Evolutionary conservation across 2,888 invertebrate species (phyloP).

Genomic region (Acrobasis consociella): DNA sequence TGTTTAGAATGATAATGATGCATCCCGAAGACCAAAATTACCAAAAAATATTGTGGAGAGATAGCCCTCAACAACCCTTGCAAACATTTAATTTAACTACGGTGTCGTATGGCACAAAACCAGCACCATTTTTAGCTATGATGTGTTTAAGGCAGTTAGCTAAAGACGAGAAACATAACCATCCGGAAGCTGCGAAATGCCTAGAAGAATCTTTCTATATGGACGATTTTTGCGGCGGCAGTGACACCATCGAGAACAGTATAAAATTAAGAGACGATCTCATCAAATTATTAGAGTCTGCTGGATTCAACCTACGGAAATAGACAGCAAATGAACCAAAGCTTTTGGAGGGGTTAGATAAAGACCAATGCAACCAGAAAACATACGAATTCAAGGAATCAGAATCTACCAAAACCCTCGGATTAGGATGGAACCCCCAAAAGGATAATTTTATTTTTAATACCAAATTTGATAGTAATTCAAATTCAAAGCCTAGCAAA

Average conservation of each 20-base stretch:
- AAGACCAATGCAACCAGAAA: too few relatives aligned
- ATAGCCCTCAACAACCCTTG: constrained; percentile 7
- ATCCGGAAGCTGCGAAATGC: constrained; percentile 20
- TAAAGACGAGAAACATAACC: constrained; percentile 23
- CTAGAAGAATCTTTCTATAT: constrained; percentile 16
- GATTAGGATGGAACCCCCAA: constrained; percentile 24
- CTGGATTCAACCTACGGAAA: constrained; percentile 25
- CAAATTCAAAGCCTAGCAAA: constrained; percentile 24
- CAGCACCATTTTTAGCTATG: constrained; percentile 24
- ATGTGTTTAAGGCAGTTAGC: constrained; percentile 23
- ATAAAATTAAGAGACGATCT: constrained; percentile 22
- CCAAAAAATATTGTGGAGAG: constrained; percentile 28
- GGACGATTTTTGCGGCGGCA: constrained; percentile 16
- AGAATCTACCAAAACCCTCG: neutral
- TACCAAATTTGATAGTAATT: constrained; percentile 12
- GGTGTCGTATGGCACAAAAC: constrained; percentile 28
- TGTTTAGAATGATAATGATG: constrained; percentile 20
- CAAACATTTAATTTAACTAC: constrained; percentile 24
- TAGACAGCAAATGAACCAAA: constrained; percentile 9
- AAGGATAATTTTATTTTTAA: too few relatives aligned
- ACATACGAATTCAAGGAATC: too few relatives aligned
- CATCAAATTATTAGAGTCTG: neutral
- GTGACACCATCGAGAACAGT: neutral
- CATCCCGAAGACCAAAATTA: constrained; percentile 22
- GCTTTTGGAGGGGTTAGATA: too few relatives aligned